phyloP scores from a whole-genome alignment of 2,888 invertebrate species.

The Uropetala carovei region DNA sequence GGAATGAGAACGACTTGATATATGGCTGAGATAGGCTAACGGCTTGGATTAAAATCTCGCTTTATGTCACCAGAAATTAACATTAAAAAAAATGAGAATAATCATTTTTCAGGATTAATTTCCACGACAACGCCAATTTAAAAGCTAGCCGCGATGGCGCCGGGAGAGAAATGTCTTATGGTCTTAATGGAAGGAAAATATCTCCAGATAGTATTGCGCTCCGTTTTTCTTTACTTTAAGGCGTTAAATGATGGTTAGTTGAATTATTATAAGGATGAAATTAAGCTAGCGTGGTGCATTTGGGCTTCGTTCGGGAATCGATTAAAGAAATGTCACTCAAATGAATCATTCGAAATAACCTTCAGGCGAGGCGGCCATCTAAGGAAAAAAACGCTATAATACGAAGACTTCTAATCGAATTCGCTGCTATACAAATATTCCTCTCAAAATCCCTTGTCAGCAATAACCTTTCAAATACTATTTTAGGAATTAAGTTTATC shows the following conservation, averaged over 20 bases:
- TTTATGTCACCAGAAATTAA: constrained; percentile 47
- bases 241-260: background rate
- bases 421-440: too few relatives aligned
- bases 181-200: background rate
- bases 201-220: background rate
- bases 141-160: background rate
- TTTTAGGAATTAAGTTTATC: too few relatives aligned
- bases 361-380: too few relatives aligned
- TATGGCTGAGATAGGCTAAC: constrained; percentile 62
- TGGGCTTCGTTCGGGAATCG: too few relatives aligned
- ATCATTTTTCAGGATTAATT: constrained; percentile 61
- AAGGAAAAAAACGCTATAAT: too few relatives aligned
- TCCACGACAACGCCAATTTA: constrained; percentile 33
- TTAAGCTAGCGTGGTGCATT: too few relatives aligned
- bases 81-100: constrained; percentile 53
- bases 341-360: too few relatives aligned
- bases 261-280: too few relatives aligned
- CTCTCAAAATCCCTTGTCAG: too few relatives aligned
- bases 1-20: constrained; percentile 44
- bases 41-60: constrained; percentile 53
- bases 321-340: too few relatives aligned
- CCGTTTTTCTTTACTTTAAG: background rate
- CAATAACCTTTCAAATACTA: too few relatives aligned
- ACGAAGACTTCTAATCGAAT: too few relatives aligned
- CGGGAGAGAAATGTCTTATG: background rate